Percentiles rank a stretch among this genome's conserved stretches.
These are phyloP conservation scores for Pocillopora damicornis DNA, from an alignment of 64 coral and sea anemone genomes.

Conservation along the genomic window DNA sequence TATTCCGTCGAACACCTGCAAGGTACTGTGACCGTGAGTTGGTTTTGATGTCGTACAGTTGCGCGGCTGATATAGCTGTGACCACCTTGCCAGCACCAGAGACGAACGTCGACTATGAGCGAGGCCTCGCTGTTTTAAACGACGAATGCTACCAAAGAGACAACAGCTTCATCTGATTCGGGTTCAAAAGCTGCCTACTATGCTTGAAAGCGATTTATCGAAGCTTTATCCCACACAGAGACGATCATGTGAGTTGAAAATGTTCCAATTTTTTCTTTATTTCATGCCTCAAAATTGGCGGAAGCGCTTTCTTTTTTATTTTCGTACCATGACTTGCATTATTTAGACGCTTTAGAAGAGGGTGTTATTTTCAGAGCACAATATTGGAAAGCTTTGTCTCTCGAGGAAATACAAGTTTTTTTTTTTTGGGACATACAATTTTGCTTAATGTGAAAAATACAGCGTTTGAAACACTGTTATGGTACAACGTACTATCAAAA, in stretches of 20 bases:
- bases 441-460: not conserved
- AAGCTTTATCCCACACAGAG: constrained; percentile 17
- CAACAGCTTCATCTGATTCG: constrained; percentile 21
- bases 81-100: not conserved
- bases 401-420: not conserved
- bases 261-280: not conserved
- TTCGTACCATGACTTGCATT: not conserved
- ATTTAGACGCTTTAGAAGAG: constrained; percentile 4
- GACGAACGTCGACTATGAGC: not conserved
- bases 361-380: not conserved
- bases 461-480: not conserved
- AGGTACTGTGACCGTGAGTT: constrained; percentile 16
- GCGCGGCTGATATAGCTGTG: not conserved
- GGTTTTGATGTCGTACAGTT: constrained; percentile 33
- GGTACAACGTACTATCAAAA: not conserved
- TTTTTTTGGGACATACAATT: not conserved
- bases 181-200: constrained; percentile 15
- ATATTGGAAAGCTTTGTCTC: not conserved
- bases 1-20: constrained; percentile 40
- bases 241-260: constrained; percentile 32
- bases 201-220: constrained; percentile 56
- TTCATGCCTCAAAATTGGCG: not conserved
- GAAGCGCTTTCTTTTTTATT: not conserved
- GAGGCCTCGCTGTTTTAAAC: not conserved
- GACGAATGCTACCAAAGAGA: constrained; percentile 15